Conservation (phyloP, 2,888 invertebrate species). For the Xanthorhoe spadicearia region DNA sequence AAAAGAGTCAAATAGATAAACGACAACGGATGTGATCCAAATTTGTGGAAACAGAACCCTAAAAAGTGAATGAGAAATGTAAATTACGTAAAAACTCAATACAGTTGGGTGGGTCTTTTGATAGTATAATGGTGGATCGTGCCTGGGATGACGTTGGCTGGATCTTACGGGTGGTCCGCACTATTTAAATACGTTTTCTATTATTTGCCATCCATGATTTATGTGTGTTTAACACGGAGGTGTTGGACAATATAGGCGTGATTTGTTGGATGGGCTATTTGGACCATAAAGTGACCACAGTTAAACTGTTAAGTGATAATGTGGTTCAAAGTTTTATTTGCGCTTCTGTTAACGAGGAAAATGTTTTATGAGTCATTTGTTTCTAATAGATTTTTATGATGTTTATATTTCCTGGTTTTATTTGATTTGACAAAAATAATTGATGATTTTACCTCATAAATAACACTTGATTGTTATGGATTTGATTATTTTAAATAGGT, state of each 20-base stretch:
- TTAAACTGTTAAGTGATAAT: constrained; percentile 26
- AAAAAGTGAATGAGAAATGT: constrained; percentile 67
- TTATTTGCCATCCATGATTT: constrained; percentile 80
- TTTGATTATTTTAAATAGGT: too few species aligned
- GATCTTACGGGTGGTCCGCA: constrained; percentile 80
- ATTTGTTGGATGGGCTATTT: constrained; percentile 76
- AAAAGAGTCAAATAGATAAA: neutral
- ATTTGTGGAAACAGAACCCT: constrained; percentile 42
- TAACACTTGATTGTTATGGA: too few species aligned
- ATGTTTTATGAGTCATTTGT: neutral
- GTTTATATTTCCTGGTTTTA: neutral
- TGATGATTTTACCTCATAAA: too few species aligned
- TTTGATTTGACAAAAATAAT: neutral
- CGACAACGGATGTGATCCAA: constrained; percentile 44
- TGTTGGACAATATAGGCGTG: constrained; percentile 74
- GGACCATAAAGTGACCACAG: constrained; percentile 45
- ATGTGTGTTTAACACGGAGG: constrained; percentile 78
- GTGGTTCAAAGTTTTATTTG: constrained; percentile 34
- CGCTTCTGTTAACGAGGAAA: constrained; percentile 23
- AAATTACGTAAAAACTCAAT: constrained; percentile 77
- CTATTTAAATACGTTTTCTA: constrained; percentile 78
- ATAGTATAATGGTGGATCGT: constrained; percentile 79
- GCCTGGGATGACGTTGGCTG: constrained; percentile 61
- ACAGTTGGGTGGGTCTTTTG: constrained; percentile 71
- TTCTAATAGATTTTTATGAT: neutral